These are phyloP conservation scores for Astropecten irregularis DNA, from an alignment of 53 echinoderm and acorn worm genomes.

Conservation along the genomic window DNA sequence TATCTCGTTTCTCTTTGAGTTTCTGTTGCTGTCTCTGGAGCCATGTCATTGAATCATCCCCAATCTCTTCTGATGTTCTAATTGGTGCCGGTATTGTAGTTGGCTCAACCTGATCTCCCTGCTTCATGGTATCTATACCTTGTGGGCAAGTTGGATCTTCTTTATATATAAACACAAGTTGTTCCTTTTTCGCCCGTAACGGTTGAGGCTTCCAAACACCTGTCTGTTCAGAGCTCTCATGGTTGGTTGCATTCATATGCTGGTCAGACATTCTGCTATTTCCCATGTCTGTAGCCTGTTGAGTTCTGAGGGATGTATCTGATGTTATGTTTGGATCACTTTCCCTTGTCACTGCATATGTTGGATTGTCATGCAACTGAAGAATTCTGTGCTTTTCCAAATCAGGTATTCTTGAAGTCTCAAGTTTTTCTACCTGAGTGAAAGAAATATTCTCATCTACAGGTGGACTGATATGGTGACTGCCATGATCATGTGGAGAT, in stretches of 20 bases:
- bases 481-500: neutral
- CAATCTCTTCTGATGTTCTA: conserved; percentile 47
- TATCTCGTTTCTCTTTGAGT: conserved; percentile 73
- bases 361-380: conserved; percentile 64
- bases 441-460: conserved; percentile 37
- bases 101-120: neutral
- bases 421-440: conserved; percentile 4
- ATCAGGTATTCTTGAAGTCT: conserved; percentile 10
- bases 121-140: conserved; percentile 3
- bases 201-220: conserved; percentile 66
- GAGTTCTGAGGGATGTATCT: neutral
- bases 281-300: neutral
- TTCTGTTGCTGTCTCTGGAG: conserved; percentile 91
- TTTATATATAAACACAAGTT: conserved; percentile 57
- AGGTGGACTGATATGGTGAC: neutral
- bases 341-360: conserved; percentile 56
- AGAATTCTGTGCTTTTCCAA: conserved; percentile 16
- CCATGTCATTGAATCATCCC: conserved; percentile 79
- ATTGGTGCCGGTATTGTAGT: neutral
- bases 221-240: neutral
- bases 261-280: neutral
- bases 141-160: conserved; percentile 23
- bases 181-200: conserved; percentile 75
- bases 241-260: conserved; percentile 5
- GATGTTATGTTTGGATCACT: neutral